Percentiles rank a stretch among this genome's conserved stretches.
Conservation (phyloP, 2,797 vertebrate species). For the Scarus forsteni region DNA sequence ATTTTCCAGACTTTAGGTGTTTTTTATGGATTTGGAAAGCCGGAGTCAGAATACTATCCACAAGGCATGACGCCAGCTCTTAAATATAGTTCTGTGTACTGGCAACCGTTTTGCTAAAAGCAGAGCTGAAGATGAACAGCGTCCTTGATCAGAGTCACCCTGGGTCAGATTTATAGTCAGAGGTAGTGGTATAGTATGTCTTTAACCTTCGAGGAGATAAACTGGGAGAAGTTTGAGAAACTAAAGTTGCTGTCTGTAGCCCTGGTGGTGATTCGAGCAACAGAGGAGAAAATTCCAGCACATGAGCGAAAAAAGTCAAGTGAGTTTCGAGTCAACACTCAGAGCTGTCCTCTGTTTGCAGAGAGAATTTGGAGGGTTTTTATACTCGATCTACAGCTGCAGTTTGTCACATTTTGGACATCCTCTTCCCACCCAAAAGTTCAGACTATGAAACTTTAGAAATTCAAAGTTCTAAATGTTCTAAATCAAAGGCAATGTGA, state of each 20-base stretch:
- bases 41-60: slow-evolving; percentile 11
- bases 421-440: too few species aligned
- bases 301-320: neutral
- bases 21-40: slow-evolving; percentile 27
- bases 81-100: slow-evolving; percentile 17
- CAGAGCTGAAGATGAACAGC: slow-evolving; percentile 12
- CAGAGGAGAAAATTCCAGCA: neutral
- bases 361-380: neutral
- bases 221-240: neutral
- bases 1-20: slow-evolving; percentile 3
- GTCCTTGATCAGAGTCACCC: slow-evolving; percentile 10
- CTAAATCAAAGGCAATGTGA: too few species aligned
- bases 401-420: neutral
- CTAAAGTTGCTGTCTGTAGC: neutral
- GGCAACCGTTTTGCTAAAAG: slow-evolving; percentile 25
- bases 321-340: neutral
- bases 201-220: neutral
- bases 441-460: too few species aligned
- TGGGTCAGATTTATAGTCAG: neutral
- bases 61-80: slow-evolving; percentile 19
- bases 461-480: too few species aligned
- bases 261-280: neutral
- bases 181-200: neutral
- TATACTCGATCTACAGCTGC: neutral
- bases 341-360: neutral